A percentile compares a stretch with the other conserved stretches of the same genome.
These are phyloP conservation scores for Idaea dimidiata DNA, from an alignment of 2,888 invertebrate species.

Conservation along the genomic window DNA sequence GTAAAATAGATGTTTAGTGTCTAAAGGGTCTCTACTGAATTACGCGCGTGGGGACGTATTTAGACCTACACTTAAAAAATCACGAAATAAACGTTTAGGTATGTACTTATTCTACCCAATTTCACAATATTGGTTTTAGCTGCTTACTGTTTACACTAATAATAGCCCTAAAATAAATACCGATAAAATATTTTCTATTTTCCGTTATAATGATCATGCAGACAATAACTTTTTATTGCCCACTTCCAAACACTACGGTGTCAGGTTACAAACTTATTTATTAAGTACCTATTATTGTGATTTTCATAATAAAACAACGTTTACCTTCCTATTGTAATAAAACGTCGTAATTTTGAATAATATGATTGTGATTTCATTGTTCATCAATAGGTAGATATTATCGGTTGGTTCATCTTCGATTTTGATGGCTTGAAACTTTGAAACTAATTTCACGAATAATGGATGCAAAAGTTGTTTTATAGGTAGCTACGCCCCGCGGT, in stretches of 20 bases:
- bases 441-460: no score
- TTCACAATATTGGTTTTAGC: neutral
- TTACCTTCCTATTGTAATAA: neutral
- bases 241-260: neutral
- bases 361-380: conserved; percentile 3
- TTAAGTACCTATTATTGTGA: neutral
- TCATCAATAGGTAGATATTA: neutral
- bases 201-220: neutral
- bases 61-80: no score
- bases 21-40: conserved; percentile 49
- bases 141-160: neutral
- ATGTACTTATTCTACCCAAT: no score
- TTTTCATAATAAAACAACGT: neutral
- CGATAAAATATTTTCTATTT: neutral
- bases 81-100: no score
- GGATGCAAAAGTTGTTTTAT: no score
- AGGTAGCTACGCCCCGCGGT: no score
- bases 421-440: no score
- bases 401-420: no score
- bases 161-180: conserved; percentile 1
- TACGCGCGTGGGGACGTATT: conserved; percentile 43
- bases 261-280: neutral
- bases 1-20: conserved; percentile 59
- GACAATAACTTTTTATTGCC: neutral
- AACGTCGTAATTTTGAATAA: neutral